Evolutionary conservation across 1,140 invertebrate species (phyloP).

Genomic region (Aphelinus atriplicis): DNA sequence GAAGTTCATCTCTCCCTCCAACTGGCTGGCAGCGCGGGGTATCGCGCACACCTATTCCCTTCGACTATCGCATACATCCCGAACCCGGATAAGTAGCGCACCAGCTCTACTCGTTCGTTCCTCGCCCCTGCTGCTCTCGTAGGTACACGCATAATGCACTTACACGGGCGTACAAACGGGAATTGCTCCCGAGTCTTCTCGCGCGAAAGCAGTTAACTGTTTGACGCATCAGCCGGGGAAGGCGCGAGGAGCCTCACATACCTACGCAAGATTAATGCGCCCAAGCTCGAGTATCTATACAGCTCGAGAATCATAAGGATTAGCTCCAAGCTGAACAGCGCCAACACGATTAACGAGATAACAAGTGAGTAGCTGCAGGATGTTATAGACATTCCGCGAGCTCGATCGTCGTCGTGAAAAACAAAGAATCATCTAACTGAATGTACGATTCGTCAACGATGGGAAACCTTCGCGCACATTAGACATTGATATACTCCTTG

Average conservation of each 20-base stretch:
- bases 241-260: constrained; percentile 32
- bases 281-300: neutral
- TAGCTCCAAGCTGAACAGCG: too few relatives aligned
- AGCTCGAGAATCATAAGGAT: too few relatives aligned
- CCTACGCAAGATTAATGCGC: constrained; percentile 44
- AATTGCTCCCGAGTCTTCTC: constrained; percentile 36
- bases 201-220: constrained; percentile 54
- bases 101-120: constrained; percentile 33
- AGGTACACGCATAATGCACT: constrained; percentile 7
- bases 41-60: constrained; percentile 49
- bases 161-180: neutral
- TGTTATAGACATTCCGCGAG: too few relatives aligned
- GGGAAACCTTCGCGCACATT: too few relatives aligned
- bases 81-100: constrained; percentile 41
- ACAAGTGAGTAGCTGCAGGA: too few relatives aligned
- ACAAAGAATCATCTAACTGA: too few relatives aligned
- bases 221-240: constrained; percentile 47
- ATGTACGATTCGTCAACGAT: too few relatives aligned
- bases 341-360: too few relatives aligned
- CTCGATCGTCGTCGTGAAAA: too few relatives aligned
- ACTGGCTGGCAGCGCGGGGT: constrained; percentile 32
- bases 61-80: constrained; percentile 40
- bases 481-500: too few relatives aligned
- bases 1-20: constrained; percentile 46
- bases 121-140: constrained; percentile 36